Base-by-base conservation (phyloP, 2,797 vertebrate genomes). In the Lagorchestes hirsutus region DNA sequence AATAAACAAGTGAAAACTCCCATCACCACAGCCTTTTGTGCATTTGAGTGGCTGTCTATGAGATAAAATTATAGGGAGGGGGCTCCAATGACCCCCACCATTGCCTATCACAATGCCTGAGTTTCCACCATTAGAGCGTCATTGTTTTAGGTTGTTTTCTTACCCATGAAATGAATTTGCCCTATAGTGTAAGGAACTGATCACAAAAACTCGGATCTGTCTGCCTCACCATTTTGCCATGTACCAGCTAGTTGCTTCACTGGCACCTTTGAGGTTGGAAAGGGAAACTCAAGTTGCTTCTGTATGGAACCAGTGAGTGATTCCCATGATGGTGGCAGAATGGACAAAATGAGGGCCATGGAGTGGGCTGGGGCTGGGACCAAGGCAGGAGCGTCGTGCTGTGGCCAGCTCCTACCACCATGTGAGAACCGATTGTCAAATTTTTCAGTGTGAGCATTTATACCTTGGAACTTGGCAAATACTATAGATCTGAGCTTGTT, bases 1-100 rank as follows among this genome's bases (percentile, higher is more conserved):
- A 97, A 98, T 24, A 28, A 24, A 12, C 94, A 29, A 96, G 62
- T 5, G 82, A 90, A 91, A 54, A 11, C 10, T 24, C 40, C 27
- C 40, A 27, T 4, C 74, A 50, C 74, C 74, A 87, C 3, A 22
- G 9, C 9, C 40, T 87, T 87, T 50, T 18, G 40, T 11, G 74
- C n/a, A 46, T 8, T 46, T 40, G n/a, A 67, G 16, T 52, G 52
- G 6, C n/a, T 74, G 14, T 5, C 31, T n/a, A 74, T n/a, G 16
- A 46, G 22, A 87, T 87, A 87, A 87, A 87, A 50, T 87, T 0
- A 87, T 22, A 46, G 67, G 52, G 5, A 5, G 40, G 40, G 22
- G 40, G 0, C 8, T 87, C 74, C n/a, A 82, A 1, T 8, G n/a
- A 6, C 16, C 18, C n/a, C 74, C 6, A 6, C 67, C 6, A 3